Base-by-base conservation (phyloP, 2,113 vertebrate genomes). In the Oceanites oceanicus region DNA sequence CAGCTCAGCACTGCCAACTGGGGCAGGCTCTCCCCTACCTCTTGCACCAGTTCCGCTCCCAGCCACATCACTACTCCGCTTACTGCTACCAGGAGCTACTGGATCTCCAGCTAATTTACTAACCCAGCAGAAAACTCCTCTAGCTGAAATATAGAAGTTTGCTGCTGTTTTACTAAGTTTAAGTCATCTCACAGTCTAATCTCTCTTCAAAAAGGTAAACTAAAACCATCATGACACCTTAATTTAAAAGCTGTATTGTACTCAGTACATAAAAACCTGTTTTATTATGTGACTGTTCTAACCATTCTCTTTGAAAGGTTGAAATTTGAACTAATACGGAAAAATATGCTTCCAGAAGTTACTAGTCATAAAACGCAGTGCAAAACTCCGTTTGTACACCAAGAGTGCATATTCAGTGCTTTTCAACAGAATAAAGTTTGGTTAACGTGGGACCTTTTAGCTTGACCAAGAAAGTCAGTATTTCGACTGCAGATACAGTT, bases 41-140 rank as follows among this genome's bases (percentile, higher is more conserved):
- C 83, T n/a, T 68, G 55, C 27, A 61, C 21, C 68, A 80, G 26
- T 26, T 65, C 44, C n/a, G 53, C 8, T 49, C 58, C 30, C 86
- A 86, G 71, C 6, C 36, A 72, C 22, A 21, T 0, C 0, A 27
- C 0, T 36, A 23, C 15, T 50, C 50, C 3, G 3, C 13, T 9
- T 34, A 34, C 47, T 44, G 58, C 75, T 50, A 30, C 20, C 65
- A 72, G 73, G 32, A 74, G 66, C 38, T 59, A 56, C 66, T 56
- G 40, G 1, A 50, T 3, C 62, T 62, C 55, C 82, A 93, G 58
- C 23, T 56, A 8, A 61, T 4, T 47, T 4, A 72, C 27, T 52
- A 73, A 65, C 6, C 32, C 53, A 26, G 63, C 44, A 86, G 27
- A 61, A 88, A 92, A 76, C 13, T 6, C 30, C 16, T 49, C n/a